phyloP scores from a whole-genome alignment of 2,797 vertebrate species.

The Parambassis ranga region DNA sequence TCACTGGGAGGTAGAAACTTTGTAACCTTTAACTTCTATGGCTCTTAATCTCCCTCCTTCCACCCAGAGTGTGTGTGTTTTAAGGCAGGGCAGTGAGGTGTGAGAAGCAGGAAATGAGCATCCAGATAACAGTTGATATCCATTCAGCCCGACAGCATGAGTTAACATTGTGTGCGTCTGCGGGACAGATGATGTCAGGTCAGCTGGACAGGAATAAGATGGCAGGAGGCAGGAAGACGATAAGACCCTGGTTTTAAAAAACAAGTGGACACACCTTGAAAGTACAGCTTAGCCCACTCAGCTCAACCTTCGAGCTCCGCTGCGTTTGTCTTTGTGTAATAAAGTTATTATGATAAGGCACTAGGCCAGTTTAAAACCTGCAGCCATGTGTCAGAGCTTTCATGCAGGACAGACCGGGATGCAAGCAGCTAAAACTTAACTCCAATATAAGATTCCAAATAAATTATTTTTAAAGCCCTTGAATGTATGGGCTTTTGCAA shows the following conservation, averaged over 20 bases:
- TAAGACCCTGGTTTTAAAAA: constrained; percentile 44
- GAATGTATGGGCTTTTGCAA: neutral
- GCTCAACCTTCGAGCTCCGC: constrained; percentile 13
- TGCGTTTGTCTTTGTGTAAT: constrained; percentile 37
- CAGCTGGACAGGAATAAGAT: constrained; percentile 27
- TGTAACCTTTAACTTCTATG: constrained; percentile 59
- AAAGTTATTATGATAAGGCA: constrained; percentile 29
- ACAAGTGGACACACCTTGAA: constrained; percentile 43
- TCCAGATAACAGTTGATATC: constrained; percentile 67
- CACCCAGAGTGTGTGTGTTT: constrained; percentile 38
- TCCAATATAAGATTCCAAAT: neutral
- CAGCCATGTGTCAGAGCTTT: neutral
- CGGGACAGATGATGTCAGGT: constrained; percentile 33
- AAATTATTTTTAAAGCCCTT: constrained; percentile 2
- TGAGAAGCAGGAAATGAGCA: constrained; percentile 79
- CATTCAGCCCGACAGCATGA: constrained; percentile 63
- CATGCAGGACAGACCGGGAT: neutral
- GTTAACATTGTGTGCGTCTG: constrained; percentile 30
- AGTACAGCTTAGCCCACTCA: constrained; percentile 55
- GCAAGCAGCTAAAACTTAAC: neutral
- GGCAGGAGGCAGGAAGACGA: constrained; percentile 60
- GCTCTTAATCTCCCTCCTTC: constrained; percentile 60
- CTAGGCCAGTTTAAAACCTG: constrained; percentile 17
- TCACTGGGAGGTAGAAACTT: constrained; percentile 41
- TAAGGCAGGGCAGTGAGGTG: constrained; percentile 60